These are phyloP conservation scores for Chalcosyrphus nemorum DNA, from an alignment of 2,888 invertebrate species.

Conservation along the genomic window DNA sequence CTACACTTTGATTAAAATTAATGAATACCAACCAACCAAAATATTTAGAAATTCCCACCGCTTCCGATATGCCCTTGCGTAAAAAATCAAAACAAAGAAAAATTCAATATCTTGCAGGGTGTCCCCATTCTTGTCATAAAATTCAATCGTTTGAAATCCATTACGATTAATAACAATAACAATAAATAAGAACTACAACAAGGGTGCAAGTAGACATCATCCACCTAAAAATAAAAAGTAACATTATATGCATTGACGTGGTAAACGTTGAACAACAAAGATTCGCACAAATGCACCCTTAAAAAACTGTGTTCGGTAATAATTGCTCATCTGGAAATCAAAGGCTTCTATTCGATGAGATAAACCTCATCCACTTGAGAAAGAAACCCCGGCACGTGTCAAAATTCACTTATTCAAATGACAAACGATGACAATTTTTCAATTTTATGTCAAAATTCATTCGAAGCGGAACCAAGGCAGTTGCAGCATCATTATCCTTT, in stretches of 20 bases:
- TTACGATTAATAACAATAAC: constrained; percentile 73
- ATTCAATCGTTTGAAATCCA: constrained; percentile 72
- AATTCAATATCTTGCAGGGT: constrained; percentile 11
- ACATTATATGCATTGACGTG: background rate
- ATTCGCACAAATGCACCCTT: constrained; percentile 51
- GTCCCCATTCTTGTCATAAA: constrained; percentile 61
- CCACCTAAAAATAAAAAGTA: constrained; percentile 19
- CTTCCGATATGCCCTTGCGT: too few relatives aligned
- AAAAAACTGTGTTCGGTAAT: constrained; percentile 30
- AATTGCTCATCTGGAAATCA: constrained; percentile 71
- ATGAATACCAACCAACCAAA: too few relatives aligned
- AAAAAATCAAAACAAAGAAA: constrained; percentile 41
- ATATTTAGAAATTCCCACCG: too few relatives aligned
- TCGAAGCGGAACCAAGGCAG: constrained; percentile 65
- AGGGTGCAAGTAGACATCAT: constrained; percentile 41
- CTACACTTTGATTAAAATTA: too few relatives aligned
- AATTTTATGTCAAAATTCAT: constrained; percentile 70
- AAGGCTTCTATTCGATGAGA: constrained; percentile 49
- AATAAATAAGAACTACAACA: constrained; percentile 72
- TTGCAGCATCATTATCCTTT: constrained; percentile 53
- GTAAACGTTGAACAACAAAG: background rate
- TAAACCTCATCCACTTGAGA: constrained; percentile 71
- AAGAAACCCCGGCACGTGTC: constrained; percentile 66
- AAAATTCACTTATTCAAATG: constrained; percentile 62
- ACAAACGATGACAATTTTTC: constrained; percentile 73